Percentiles rank a stretch among this genome's conserved stretches.
phyloP scores from a whole-genome alignment of 2,113 vertebrate genomes.

The Centropristis striata region DNA sequence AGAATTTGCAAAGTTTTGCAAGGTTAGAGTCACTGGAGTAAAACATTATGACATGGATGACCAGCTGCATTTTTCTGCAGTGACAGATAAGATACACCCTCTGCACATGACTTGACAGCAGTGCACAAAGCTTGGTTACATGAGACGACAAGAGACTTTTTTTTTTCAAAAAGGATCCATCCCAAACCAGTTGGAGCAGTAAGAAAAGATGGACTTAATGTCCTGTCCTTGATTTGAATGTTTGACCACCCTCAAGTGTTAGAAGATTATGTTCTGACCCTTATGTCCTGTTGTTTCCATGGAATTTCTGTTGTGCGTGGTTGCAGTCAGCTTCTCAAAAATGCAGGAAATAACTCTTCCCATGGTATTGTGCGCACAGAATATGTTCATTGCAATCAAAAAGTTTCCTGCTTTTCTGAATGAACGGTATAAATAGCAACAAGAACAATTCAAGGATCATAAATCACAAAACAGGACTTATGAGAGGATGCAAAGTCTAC shows the following conservation, averaged over 20 bases:
- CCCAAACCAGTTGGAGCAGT: slow-evolving; percentile 22
- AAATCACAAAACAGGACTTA: slow-evolving; percentile 59
- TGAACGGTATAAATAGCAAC: slow-evolving; percentile 74
- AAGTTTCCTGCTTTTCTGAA: slow-evolving; percentile 80
- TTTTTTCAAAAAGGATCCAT: slow-evolving; percentile 4
- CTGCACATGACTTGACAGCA: slow-evolving; percentile 37
- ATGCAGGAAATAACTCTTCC: slow-evolving; percentile 74
- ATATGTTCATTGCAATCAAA: slow-evolving; percentile 77
- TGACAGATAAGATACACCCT: neutral
- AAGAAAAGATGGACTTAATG: slow-evolving; percentile 6
- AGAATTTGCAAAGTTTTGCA: neutral
- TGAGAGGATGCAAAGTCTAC: slow-evolving; percentile 45
- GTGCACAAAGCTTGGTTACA: neutral
- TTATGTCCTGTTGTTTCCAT: slow-evolving; percentile 39
- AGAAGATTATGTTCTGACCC: slow-evolving; percentile 40
- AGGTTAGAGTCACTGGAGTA: neutral
- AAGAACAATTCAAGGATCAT: slow-evolving; percentile 78
- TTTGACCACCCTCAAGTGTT: slow-evolving; percentile 15
- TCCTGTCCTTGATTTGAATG: neutral
- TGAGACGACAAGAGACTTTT: slow-evolving; percentile 1
- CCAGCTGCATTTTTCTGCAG: neutral
- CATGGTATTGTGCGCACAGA: slow-evolving; percentile 67
- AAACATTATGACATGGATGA: neutral
- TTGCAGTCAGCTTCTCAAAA: slow-evolving; percentile 50
- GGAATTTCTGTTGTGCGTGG: slow-evolving; percentile 46